These are phyloP conservation scores for Propithecus perrieri DNA, from an alignment of 2,797 vertebrate genomes.

Conservation along the genomic window DNA sequence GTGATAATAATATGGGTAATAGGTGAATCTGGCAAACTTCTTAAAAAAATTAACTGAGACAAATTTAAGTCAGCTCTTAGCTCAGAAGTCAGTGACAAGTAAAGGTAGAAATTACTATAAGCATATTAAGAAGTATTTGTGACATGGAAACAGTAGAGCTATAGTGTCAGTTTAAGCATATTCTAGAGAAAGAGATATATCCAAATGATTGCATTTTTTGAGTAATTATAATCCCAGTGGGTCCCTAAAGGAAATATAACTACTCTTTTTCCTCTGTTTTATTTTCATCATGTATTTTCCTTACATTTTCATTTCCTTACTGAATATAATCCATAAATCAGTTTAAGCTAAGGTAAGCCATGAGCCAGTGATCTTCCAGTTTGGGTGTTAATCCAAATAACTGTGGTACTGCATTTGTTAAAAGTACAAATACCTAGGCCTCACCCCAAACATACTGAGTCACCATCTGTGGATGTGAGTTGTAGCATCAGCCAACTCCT, in stretches of 20 bases:
- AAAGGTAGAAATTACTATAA: background rate
- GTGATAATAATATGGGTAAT: background rate
- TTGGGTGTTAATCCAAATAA: background rate
- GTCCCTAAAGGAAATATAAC: background rate
- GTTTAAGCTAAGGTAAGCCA: slow-evolving; percentile 26
- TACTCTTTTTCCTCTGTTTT: slow-evolving; percentile 29
- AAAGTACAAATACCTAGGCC: background rate
- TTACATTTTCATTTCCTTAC: slow-evolving; percentile 27
- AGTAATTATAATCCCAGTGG: background rate
- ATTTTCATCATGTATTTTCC: slow-evolving; percentile 16
- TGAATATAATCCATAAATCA: background rate
- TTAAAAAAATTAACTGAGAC: background rate
- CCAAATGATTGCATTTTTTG: background rate
- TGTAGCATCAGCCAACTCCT: background rate
- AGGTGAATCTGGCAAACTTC: background rate
- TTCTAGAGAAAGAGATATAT: background rate
- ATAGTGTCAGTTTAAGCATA: background rate
- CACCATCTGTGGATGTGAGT: background rate
- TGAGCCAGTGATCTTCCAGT: background rate
- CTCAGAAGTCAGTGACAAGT: background rate
- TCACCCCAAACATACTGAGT: background rate
- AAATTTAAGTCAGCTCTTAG: background rate
- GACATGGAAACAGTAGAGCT: background rate
- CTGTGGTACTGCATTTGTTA: background rate
- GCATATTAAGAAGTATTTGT: background rate